These are phyloP conservation scores for Ips typographus DNA, from an alignment of 1,140 invertebrate genomes.

Conservation along the genomic window DNA sequence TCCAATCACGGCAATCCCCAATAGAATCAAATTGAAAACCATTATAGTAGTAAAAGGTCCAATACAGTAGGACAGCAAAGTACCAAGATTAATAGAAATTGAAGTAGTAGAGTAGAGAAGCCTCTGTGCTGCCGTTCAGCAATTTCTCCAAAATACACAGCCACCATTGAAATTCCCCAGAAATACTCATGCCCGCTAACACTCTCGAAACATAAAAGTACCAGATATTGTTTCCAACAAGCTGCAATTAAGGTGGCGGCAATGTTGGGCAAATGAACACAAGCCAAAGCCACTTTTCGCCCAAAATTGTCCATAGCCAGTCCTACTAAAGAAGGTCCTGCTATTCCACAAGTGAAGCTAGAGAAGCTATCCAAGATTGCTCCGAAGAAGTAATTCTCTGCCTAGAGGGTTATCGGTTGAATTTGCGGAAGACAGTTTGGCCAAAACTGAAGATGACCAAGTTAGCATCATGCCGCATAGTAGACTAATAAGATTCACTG, in stretches of 20 bases:
- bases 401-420: slow-evolving; percentile 43
- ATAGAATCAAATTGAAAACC: slow-evolving; percentile 54
- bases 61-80: slow-evolving; percentile 54
- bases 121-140: slow-evolving; percentile 44
- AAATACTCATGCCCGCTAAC: slow-evolving; percentile 45
- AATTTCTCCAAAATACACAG: slow-evolving; percentile 57
- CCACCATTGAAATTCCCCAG: slow-evolving; percentile 54
- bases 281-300: slow-evolving; percentile 51
- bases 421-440: slow-evolving; percentile 19
- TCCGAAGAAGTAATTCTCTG: slow-evolving; percentile 53
- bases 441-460: slow-evolving; percentile 38
- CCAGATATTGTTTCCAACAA: slow-evolving; percentile 46
- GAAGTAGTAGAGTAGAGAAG: slow-evolving; percentile 24
- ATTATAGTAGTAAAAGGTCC: slow-evolving; percentile 61
- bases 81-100: slow-evolving; percentile 34
- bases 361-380: slow-evolving; percentile 76
- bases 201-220: slow-evolving; percentile 30
- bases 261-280: slow-evolving; percentile 48
- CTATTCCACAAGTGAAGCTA: slow-evolving; percentile 72
- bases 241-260: slow-evolving; percentile 51
- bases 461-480: slow-evolving; percentile 20
- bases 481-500: slow-evolving; percentile 21
- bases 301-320: slow-evolving; percentile 50
- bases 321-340: slow-evolving; percentile 44
- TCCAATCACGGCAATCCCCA: slow-evolving; percentile 43